Base-by-base conservation (phyloP, 2,888 invertebrate genomes). In the Nemapogon koenigi region DNA sequence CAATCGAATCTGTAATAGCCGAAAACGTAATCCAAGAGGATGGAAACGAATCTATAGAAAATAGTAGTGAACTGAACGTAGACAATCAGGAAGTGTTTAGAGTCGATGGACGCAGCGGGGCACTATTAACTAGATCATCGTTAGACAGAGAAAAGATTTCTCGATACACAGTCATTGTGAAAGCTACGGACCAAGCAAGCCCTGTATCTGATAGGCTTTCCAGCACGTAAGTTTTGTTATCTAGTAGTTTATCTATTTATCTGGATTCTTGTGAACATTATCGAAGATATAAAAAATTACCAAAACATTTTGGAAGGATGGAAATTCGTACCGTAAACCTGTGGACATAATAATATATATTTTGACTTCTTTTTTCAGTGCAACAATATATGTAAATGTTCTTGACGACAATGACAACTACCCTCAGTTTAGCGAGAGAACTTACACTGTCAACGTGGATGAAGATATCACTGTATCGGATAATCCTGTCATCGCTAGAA, bases 361-460 rank as follows among this genome's bases (percentile, higher is more conserved):
- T n/a, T n/a, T n/a, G n/a, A n/a, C n/a, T 28, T 22, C 42, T 39
- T 40, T 35, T 53, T 58, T 2, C 59, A 82, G 85, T 27, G 91
- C 95, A 0, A 91, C 89, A 17, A 85, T 96, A 26, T 83, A 90
- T 45, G 87, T 96, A 18, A 87, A 87, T 46, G 84, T 96, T 4
- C 62, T 91, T 35, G 95, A 96, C 50, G 95, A 94, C 59, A 94
- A 94, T 53, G 95, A 95, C 69, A 95, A 95, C 62, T 94, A 94
- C 62, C 95, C 95, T 1, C 94, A 95, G 63, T 95, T 95, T 66
- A 88, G 89, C 35, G 92, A 94, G 64, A 83, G 92, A 47, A 91
- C 93, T 0, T 96, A 96, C 65, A 89, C 91, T 0, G 90, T 94
- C 0, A 86, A 87, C 33, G 86, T 94, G 0, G 88, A 90, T 3